These are phyloP conservation scores for Aythya baeri DNA, from an alignment of 2,113 vertebrate species.

Conservation along the genomic window DNA sequence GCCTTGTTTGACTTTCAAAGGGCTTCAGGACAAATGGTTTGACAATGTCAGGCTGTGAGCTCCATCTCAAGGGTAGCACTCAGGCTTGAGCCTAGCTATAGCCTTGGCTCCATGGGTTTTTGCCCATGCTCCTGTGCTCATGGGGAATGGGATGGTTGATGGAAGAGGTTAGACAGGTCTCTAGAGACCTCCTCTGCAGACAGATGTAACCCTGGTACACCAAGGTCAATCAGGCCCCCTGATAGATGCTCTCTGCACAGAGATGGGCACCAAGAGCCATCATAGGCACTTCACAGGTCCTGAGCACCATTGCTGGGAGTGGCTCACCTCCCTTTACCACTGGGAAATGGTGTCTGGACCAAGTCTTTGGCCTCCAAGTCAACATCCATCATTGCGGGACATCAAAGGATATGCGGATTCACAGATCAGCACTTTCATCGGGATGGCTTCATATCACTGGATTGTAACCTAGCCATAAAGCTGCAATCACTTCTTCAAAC, in stretches of 20 bases:
- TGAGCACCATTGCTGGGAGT: accelerated
- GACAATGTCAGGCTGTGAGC: neutral
- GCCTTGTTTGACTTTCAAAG: neutral
- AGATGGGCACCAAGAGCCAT: neutral
- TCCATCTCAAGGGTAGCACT: accelerated
- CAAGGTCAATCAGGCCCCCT: neutral
- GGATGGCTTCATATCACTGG: neutral
- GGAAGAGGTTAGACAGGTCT: accelerated
- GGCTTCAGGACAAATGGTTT: accelerated
- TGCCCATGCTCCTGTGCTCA: no score
- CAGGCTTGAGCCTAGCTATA: neutral
- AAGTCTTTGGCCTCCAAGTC: accelerated
- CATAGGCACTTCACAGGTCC: accelerated
- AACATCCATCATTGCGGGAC: neutral
- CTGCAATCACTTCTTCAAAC: conserved; percentile 51
- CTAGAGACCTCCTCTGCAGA: neutral
- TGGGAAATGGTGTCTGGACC: accelerated
- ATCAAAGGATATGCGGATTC: neutral
- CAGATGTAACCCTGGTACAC: neutral
- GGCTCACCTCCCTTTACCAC: neutral
- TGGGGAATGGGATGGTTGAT: no score
- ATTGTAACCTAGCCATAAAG: conserved; percentile 34
- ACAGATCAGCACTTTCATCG: neutral
- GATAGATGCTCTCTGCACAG: neutral
- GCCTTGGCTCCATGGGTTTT: neutral